A percentile compares a stretch with the other conserved stretches of the same genome.
phyloP scores from a whole-genome alignment of 2,888 invertebrate genomes.

The Hydroisotoma schaefferi region DNA sequence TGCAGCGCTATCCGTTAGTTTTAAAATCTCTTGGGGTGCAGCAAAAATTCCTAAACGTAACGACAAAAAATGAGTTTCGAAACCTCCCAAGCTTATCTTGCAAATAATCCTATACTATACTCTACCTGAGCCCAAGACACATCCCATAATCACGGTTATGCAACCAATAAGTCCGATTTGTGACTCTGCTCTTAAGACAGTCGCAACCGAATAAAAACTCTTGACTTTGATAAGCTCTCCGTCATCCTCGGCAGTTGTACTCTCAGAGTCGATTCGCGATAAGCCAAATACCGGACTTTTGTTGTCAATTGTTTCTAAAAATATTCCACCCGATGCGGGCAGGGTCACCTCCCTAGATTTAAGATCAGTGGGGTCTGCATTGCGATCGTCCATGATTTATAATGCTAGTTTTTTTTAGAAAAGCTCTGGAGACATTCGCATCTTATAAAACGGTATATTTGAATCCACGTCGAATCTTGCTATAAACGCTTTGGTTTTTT shows the following conservation, averaged over 20 bases:
- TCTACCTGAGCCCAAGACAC: constrained; percentile 19
- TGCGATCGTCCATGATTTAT: no score
- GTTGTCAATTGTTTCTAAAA: no score
- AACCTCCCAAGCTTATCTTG: background rate
- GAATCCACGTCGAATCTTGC: no score
- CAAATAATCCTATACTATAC: background rate
- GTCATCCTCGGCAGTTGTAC: background rate
- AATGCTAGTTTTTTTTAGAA: no score
- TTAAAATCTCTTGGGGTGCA: constrained; percentile 11
- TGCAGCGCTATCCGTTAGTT: constrained; percentile 5
- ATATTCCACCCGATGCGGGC: no score
- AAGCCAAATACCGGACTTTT: no score
- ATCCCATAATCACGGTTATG: constrained; percentile 13
- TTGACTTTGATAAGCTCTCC: background rate
- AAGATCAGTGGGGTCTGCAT: no score
- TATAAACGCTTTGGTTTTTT: no score
- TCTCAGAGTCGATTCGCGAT: no score
- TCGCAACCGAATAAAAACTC: background rate
- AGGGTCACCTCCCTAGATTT: no score
- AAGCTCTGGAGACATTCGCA: no score
- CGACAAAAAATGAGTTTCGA: background rate
- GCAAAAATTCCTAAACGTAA: constrained; percentile 24
- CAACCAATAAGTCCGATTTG: constrained; percentile 18
- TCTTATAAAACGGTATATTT: no score
- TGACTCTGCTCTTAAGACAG: background rate